Percentiles rank a stretch among this genome's conserved stretches.
phyloP scores from a whole-genome alignment of 2,113 vertebrate species.

The Microcebus tavaratra region DNA sequence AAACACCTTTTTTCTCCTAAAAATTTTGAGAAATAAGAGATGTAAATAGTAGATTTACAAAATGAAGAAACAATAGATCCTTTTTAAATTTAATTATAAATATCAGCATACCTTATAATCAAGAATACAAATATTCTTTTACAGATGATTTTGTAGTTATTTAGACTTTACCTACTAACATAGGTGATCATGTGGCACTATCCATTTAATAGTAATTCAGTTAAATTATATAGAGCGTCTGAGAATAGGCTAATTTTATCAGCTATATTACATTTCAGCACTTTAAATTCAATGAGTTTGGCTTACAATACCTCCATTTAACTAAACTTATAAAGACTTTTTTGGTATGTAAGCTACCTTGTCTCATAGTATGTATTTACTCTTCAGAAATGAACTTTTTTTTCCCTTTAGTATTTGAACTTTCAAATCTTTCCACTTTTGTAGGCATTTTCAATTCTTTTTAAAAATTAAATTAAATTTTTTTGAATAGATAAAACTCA shows the following conservation, averaged over 20 bases:
- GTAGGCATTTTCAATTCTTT: constrained; percentile 7
- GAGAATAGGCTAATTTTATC: not conserved
- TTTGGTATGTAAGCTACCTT: not conserved
- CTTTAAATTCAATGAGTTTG: not conserved
- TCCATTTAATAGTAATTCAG: not conserved
- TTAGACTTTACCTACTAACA: not conserved
- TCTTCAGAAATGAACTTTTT: not conserved
- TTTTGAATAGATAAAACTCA: not conserved
- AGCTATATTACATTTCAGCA: not conserved
- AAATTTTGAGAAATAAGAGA: constrained; percentile 43
- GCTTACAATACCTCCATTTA: not conserved
- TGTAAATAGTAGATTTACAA: constrained; percentile 26
- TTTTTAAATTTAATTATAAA: not conserved
- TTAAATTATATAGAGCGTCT: not conserved
- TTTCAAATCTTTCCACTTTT: not conserved
- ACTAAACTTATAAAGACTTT: not conserved
- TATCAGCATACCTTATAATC: not conserved
- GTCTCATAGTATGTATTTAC: not conserved
- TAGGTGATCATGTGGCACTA: not conserved
- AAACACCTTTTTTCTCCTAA: not conserved
- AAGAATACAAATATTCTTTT: not conserved
- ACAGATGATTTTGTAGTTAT: not conserved
- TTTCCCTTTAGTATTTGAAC: not conserved
- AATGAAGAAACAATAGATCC: not conserved
- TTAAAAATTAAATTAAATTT: not conserved